Conservation (phyloP, 2,888 invertebrate genomes). For the Acanthosepion esculentum region DNA sequence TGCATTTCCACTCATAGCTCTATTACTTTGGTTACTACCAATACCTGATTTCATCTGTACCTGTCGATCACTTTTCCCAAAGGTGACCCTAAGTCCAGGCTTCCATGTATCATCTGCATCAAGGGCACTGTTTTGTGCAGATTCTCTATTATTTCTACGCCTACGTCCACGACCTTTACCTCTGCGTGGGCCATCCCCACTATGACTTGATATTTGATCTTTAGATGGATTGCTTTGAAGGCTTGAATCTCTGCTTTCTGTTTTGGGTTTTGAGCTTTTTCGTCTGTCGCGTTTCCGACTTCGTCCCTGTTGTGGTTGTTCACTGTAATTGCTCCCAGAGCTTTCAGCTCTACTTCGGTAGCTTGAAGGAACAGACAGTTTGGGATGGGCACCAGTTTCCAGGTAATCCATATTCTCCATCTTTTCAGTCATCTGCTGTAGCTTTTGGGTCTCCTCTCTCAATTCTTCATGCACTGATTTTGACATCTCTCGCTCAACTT, state of each 20-base stretch:
- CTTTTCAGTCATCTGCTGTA: conserved; percentile 51
- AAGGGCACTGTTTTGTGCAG: background rate
- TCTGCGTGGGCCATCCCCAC: conserved; percentile 15
- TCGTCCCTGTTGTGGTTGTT: background rate
- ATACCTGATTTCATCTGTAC: conserved; percentile 42
- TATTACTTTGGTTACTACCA: conserved; percentile 3
- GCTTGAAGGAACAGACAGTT: too few species aligned
- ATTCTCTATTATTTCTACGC: background rate
- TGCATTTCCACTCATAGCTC: background rate
- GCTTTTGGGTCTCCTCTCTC: conserved; percentile 65
- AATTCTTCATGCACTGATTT: conserved; percentile 67
- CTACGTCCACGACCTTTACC: conserved; percentile 39
- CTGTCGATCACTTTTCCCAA: conserved; percentile 48
- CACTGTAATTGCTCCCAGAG: conserved; percentile 43
- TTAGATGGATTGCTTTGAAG: conserved; percentile 42
- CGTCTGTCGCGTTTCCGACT: conserved; percentile 39
- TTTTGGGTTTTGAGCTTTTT: conserved; percentile 38
- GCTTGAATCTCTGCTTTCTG: conserved; percentile 44
- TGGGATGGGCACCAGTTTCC: background rate
- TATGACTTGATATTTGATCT: background rate
- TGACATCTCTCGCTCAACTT: conserved; percentile 68
- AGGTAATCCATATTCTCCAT: conserved; percentile 39
- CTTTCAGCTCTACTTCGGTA: background rate
- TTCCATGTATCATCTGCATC: conserved; percentile 35
- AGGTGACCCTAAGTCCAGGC: conserved; percentile 46